Conservation (phyloP, 1,140 invertebrate species). For the Lucilia cuprina region DNA sequence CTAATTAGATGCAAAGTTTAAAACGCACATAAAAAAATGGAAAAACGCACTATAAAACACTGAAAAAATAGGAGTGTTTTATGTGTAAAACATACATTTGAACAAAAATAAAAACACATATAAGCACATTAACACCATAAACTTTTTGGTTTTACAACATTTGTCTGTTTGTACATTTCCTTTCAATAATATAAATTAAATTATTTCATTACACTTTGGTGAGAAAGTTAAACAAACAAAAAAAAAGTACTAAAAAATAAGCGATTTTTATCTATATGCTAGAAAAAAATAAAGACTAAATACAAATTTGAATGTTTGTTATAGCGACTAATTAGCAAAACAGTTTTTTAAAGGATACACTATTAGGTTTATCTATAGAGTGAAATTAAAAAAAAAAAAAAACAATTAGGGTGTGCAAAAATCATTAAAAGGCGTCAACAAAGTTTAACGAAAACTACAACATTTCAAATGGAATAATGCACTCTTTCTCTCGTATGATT, state of each 20-base stretch:
- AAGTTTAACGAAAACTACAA: slow-evolving; percentile 32
- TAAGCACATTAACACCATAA: slow-evolving; percentile 17
- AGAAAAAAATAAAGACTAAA: not conserved
- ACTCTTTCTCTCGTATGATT: not conserved
- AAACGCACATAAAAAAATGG: slow-evolving; percentile 10
- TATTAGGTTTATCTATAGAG: not conserved
- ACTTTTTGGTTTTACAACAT: not conserved
- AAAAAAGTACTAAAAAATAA: slow-evolving; percentile 11
- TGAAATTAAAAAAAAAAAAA: not conserved
- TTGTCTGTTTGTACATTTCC: slow-evolving; percentile 33
- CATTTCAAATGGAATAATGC: not conserved
- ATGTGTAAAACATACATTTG: not conserved
- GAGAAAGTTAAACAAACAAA: slow-evolving; percentile 24
- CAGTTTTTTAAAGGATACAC: not conserved
- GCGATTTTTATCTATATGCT: not conserved
- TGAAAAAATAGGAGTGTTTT: slow-evolving; percentile 23
- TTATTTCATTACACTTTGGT: slow-evolving; percentile 41
- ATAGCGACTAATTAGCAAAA: not conserved
- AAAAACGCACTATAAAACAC: not conserved
- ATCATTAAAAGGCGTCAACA: slow-evolving; percentile 40
- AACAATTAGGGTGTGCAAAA: slow-evolving; percentile 37
- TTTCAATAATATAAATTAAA: slow-evolving; percentile 41
- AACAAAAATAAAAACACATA: not conserved
- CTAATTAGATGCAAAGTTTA: slow-evolving; percentile 40
- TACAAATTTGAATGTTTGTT: not conserved